These are phyloP conservation scores for Trichomycterus rosablanca DNA, from an alignment of 2,113 vertebrate genomes.

Conservation along the genomic window DNA sequence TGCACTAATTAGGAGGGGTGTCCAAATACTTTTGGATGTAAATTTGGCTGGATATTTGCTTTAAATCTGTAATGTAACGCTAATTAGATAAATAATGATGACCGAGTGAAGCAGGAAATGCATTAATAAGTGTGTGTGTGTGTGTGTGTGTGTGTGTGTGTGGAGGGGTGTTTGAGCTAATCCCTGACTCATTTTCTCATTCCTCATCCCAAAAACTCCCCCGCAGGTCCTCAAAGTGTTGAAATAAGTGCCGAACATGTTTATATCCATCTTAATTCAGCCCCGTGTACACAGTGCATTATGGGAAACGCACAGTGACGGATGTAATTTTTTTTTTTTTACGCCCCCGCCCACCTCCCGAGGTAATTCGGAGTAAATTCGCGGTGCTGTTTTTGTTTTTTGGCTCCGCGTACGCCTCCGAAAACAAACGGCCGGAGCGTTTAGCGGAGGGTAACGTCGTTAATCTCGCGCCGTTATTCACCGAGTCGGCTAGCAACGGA, in stretches of 20 bases:
- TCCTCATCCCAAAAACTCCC: neutral
- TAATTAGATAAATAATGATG: neutral
- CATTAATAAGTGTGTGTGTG: neutral
- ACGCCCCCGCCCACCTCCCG: constrained; percentile 16
- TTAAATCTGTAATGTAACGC: too few species aligned
- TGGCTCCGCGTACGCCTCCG: constrained; percentile 41
- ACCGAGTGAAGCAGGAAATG: neutral
- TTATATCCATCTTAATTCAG: constrained; percentile 28
- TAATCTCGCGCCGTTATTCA: constrained; percentile 41
- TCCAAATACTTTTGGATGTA: too few species aligned
- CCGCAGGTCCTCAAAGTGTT: constrained; percentile 26
- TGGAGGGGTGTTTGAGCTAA: too few species aligned
- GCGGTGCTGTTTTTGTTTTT: too few species aligned
- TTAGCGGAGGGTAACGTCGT: constrained; percentile 38
- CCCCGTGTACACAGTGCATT: constrained; percentile 28
- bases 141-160: constrained; percentile 6
- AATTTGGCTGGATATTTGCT: too few species aligned
- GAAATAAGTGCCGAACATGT: constrained; percentile 22
- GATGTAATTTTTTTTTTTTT: too few species aligned
- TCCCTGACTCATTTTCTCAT: constrained; percentile 25
- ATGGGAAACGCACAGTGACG: constrained; percentile 10
- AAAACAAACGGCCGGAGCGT: constrained; percentile 42
- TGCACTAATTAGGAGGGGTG: too few species aligned
- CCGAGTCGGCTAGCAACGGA: too few species aligned
- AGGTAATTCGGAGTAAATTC: constrained; percentile 32